Evolutionary conservation across 2,888 invertebrate genomes (phyloP), one percentile per base, ranked within the genome.

Genomic region (Neoaliturus tenellus): DNA sequence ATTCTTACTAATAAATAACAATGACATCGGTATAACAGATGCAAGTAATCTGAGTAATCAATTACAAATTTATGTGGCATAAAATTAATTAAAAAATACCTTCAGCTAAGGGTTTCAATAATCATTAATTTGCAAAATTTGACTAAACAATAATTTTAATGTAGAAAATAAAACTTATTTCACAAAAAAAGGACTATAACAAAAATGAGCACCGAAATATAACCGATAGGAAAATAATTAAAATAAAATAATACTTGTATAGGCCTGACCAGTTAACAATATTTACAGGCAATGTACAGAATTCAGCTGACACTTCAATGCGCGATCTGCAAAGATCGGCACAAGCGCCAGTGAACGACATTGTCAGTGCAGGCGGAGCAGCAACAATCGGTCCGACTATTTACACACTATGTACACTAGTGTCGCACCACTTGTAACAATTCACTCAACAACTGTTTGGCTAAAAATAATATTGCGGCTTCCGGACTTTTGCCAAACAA

Each of bases 351-450:
- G 23, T 31, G 14, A 62, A 62, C 62, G 4, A 28, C 62, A 28
- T 62, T 31, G 10, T 62, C 28, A 17, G 31, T 62, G 62, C 62
- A 55, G 31, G 62, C 62, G 17, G 31, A 62, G 12, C 14, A 62
- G 31, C 62, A 62, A 62, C 62, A 62, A 25, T n/a, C n/a, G n/a
- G n/a, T n/a, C n/a, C n/a, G n/a, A n/a, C n/a, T 62, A 62, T 62
- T 28, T 62, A 62, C 62, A 62, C 28, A 14, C 8, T 62, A 62
- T 62, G 14, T 62, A 62, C 62, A 62, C 23, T 25, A 55, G 3
- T 48, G 17, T 48, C 4, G 35, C 10, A 35, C 35, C 4, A 6
- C 10, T 51, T 51, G 3, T 51, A 51, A 51, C 51, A 6, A 8
- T 23, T 51, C 20, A 23, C 20, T 51, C 51, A 20, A n/a, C 5